These are phyloP conservation scores for Uloborus plumipes DNA, from an alignment of 2,888 invertebrate genomes.

Conservation along the genomic window DNA sequence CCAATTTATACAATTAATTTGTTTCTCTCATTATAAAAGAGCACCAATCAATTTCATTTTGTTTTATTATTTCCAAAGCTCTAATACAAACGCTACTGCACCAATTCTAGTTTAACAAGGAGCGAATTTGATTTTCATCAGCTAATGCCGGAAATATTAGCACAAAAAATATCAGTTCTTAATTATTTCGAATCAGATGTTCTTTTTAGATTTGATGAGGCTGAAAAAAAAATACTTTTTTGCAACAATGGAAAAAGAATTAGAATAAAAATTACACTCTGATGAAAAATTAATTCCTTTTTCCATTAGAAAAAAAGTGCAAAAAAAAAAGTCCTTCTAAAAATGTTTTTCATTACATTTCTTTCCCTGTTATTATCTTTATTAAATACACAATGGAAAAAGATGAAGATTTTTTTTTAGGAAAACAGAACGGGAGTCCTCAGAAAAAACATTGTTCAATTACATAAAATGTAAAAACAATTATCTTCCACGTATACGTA, in stretches of 20 bases:
- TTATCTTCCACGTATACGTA: constrained; percentile 34
- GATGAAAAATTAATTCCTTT: constrained; percentile 34
- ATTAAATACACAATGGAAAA: constrained; percentile 53
- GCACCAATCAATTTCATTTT: constrained; percentile 37
- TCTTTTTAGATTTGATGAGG: constrained; percentile 1
- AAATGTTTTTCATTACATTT: constrained; percentile 37
- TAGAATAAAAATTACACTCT: constrained; percentile 12
- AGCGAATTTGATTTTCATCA: constrained; percentile 51
- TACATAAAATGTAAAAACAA: constrained; percentile 59
- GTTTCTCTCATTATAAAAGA: constrained; percentile 50
- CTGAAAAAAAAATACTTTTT: no score
- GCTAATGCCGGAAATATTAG: constrained; percentile 25
- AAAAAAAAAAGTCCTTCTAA: constrained; percentile 29
- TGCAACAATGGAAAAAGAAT: constrained; percentile 4
- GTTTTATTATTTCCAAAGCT: constrained; percentile 13
- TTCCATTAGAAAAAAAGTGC: background rate
- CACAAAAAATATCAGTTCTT: constrained; percentile 15
- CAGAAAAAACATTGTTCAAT: constrained; percentile 45
- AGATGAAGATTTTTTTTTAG: constrained; percentile 21
- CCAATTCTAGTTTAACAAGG: constrained; percentile 49
- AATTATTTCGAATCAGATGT: constrained; percentile 60
- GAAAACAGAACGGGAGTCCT: background rate
- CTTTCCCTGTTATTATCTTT: constrained; percentile 51
- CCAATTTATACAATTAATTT: constrained; percentile 54
- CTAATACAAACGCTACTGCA: constrained; percentile 1